Conservation (phyloP, 2,113 vertebrate species). For the Furnarius figulus region DNA sequence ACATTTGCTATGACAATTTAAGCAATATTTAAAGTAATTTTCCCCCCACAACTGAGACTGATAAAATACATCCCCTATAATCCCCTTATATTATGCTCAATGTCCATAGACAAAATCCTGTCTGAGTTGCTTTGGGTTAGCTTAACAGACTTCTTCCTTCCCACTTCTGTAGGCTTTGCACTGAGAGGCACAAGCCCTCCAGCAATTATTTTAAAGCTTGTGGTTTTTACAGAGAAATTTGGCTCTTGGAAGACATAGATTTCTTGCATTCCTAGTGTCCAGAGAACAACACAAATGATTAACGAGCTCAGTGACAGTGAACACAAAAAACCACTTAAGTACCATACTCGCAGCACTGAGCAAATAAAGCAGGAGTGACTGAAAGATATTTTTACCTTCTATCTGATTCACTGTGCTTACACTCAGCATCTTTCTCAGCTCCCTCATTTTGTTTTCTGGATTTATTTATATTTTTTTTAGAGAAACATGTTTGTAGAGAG, state of each 20-base stretch:
- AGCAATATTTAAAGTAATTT: neutral
- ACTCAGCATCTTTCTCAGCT: neutral
- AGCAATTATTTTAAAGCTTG: neutral
- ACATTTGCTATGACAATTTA: neutral
- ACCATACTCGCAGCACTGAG: neutral
- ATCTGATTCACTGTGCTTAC: neutral
- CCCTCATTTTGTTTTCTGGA: neutral
- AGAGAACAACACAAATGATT: neutral
- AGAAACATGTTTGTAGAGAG: neutral
- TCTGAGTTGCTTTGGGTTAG: neutral
- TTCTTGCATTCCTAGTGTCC: neutral
- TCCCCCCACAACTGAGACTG: neutral
- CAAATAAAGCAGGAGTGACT: neutral
- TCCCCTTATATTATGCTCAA: neutral
- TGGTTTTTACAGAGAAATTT: neutral
- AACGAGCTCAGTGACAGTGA: neutral
- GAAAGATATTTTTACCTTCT: neutral
- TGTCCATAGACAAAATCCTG: neutral
- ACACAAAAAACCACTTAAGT: rapidly evolving
- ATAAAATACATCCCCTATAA: neutral
- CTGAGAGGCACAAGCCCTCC: neutral
- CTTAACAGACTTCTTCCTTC: neutral
- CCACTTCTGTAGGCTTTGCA: neutral
- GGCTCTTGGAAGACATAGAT: neutral
- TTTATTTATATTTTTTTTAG: neutral